Evolutionary conservation across 2,113 vertebrate genomes (phyloP), one percentile per base, ranked within the genome.

Genomic region (Melozone crissalis): DNA sequence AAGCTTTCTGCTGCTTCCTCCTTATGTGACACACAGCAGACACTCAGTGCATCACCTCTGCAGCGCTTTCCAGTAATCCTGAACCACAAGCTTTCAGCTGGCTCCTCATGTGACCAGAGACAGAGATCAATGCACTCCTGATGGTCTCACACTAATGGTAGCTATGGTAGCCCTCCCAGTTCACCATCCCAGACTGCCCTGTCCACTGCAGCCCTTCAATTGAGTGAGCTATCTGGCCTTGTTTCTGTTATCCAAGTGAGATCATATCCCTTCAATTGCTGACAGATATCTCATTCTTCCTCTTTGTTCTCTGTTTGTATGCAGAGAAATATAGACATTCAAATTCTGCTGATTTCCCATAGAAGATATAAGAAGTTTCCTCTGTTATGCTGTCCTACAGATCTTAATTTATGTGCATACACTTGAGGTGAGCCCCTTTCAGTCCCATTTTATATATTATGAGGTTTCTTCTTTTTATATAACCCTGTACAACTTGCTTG

Each of bases 251-350:
- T 22, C 4, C 14, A 39, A 43, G 11, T 44, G 49, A 83, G 23
- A 74, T 15, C 10, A 7, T 9, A 69, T 18, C 21, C 17, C 24
- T 75, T 30, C 16, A 73, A 7, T 5, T 69, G 13, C 31, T 65
- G 31, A 15, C 23, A 83, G 39, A 59, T 0, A 0, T 73, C 15
- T 43, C 1, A 0, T 74, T 69, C n/a, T 43, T 54, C 20, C 11
- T 44, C 31, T 51, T 89, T 72, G 13, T 52, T 83, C 15, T 78
- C 23, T 71, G 4, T 28, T 31, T n/a, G 6, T 8, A 22, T 19
- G 44, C 54, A 55, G 52, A 54, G 51, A 37, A 47, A 17, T 59
- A 49, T 4, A 59, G 17, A 10, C 15, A 24, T 49, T 82, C 15
- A 31, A 27, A 33, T 10, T 49, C 6, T 65, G 31, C 13, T 14